Conservation (phyloP, 2,113 vertebrate genomes). For the Petroica traversi region DNA sequence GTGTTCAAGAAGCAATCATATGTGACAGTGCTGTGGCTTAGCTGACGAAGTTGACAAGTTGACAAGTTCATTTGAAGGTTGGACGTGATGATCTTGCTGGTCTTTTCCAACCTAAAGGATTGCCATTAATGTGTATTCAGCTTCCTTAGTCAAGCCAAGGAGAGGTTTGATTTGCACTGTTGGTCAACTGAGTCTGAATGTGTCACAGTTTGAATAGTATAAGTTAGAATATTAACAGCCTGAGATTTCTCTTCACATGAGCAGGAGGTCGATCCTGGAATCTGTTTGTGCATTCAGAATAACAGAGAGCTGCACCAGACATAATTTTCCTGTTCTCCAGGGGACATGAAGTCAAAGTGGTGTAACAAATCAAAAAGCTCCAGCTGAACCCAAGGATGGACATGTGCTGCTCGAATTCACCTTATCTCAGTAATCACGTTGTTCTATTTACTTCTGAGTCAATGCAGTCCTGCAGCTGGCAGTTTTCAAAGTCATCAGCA, state of each 20-base stretch:
- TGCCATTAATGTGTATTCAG: background rate
- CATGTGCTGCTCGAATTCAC: background rate
- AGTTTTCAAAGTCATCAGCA: background rate
- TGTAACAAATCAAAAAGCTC: background rate
- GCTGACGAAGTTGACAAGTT: background rate
- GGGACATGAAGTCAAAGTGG: background rate
- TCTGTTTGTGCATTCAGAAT: background rate
- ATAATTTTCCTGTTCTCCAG: background rate
- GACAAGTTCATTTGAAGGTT: background rate
- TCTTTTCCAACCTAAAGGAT: background rate
- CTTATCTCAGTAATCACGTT: background rate
- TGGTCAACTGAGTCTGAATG: background rate
- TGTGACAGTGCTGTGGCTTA: background rate
- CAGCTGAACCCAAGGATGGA: background rate
- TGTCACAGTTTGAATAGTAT: background rate
- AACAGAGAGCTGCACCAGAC: background rate
- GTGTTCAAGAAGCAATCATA: background rate
- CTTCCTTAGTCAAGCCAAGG: background rate
- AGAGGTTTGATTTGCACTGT: background rate
- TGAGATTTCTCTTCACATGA: background rate
- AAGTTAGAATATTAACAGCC: conserved; percentile 23
- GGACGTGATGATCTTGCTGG: background rate
- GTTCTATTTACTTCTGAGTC: background rate
- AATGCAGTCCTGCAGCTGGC: background rate
- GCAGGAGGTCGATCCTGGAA: background rate